Conservation (phyloP, 2,113 vertebrate genomes). For the Hirundichthys speculiger region DNA sequence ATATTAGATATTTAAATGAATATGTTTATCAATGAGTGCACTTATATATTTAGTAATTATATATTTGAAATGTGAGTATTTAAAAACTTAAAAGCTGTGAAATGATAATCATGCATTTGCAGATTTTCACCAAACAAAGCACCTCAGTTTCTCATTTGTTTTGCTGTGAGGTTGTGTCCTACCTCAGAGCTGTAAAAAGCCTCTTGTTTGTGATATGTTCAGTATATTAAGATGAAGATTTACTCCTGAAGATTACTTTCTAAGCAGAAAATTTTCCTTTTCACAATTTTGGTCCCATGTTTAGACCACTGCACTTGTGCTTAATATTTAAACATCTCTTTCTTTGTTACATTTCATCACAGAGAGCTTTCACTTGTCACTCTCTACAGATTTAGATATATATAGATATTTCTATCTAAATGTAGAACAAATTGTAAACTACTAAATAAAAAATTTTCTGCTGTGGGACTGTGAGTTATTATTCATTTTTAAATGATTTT, state of each 20-base stretch:
- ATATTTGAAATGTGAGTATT: conserved; percentile 49
- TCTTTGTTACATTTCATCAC: too few species aligned
- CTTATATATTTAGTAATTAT: conserved; percentile 23
- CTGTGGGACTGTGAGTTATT: conserved; percentile 17
- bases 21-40: conserved; percentile 45
- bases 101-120: conserved; percentile 14
- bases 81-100: conserved; percentile 35
- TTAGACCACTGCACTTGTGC: too few species aligned
- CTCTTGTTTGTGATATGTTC: conserved; percentile 19
- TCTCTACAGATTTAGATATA: not conserved
- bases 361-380: too few species aligned
- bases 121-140: not conserved
- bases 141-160: conserved; percentile 1
- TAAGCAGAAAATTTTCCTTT: not conserved
- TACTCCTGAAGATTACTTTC: conserved; percentile 8
- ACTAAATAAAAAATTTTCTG: conserved; percentile 66
- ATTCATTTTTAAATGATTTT: not conserved
- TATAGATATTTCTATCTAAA: conserved; percentile 28
- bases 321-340: too few species aligned
- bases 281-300: too few species aligned
- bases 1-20: conserved; percentile 38
- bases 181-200: conserved; percentile 60
- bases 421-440: conserved; percentile 14
- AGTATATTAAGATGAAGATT: conserved; percentile 23
- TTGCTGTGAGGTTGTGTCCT: conserved; percentile 49